phyloP scores from a whole-genome alignment of 2,797 vertebrate genomes.

The Paratrypauchen microcephalus region DNA sequence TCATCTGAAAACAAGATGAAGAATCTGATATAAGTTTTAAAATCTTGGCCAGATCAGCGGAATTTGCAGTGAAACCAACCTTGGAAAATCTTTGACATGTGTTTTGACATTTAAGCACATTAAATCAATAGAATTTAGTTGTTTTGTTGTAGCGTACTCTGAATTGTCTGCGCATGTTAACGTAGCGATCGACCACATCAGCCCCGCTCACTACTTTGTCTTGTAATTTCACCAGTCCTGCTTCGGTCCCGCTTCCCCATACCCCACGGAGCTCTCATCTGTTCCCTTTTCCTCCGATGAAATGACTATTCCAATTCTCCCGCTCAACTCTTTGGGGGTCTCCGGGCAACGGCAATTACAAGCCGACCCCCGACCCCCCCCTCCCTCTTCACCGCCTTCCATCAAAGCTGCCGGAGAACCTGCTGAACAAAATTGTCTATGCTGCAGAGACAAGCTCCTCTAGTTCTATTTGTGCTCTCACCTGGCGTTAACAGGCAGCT shows the following conservation, averaged over 20 bases:
- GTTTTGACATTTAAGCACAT: too few relatives aligned
- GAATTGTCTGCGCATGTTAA: too few relatives aligned
- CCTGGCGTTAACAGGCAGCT: constrained; percentile 56
- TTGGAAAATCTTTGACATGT: too few relatives aligned
- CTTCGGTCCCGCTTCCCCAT: constrained; percentile 45
- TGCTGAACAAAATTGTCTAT: constrained; percentile 54
- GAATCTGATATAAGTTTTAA: too few relatives aligned
- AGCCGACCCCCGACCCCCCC: not conserved
- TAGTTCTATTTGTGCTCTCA: constrained; percentile 46
- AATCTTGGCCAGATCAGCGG: too few relatives aligned
- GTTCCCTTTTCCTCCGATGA: constrained; percentile 68
- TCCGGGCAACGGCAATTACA: constrained; percentile 28
- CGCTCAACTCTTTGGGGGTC: constrained; percentile 47
- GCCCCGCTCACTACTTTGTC: constrained; percentile 37
- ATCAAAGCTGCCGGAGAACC: constrained; percentile 49
- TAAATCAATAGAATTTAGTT: too few relatives aligned
- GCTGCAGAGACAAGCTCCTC: constrained; percentile 43
- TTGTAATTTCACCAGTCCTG: constrained; percentile 67
- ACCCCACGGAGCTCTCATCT: constrained; percentile 62
- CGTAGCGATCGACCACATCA: constrained; percentile 17
- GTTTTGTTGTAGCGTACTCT: too few relatives aligned
- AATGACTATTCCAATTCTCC: constrained; percentile 78
- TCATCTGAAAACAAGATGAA: too few relatives aligned
- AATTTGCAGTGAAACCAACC: too few relatives aligned
- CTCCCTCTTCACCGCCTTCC: not conserved